phyloP scores from a whole-genome alignment of 2,113 vertebrate genomes.

The Caloenas nicobarica region DNA sequence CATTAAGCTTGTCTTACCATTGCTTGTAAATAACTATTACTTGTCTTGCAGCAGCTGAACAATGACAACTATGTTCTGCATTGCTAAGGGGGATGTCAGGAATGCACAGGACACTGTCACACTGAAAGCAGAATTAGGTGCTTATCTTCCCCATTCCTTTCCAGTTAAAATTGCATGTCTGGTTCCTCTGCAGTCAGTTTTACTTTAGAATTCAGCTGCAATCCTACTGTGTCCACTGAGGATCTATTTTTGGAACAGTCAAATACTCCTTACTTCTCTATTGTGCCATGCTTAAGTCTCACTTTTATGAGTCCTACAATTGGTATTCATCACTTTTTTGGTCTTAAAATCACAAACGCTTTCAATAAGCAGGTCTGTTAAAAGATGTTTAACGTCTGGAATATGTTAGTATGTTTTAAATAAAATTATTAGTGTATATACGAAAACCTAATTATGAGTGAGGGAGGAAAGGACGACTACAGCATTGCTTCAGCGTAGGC shows the following conservation, averaged over 20 bases:
- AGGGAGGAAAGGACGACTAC: background rate
- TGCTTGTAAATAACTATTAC: background rate
- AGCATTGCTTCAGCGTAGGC: background rate
- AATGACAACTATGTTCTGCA: background rate
- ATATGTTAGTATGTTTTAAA: background rate
- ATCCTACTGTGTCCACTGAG: background rate
- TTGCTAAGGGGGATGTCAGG: background rate
- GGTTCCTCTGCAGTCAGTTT: background rate
- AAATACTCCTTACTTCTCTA: background rate
- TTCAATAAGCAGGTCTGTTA: constrained; percentile 15
- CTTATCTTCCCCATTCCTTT: background rate
- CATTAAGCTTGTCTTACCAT: background rate
- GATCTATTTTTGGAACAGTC: constrained; percentile 39
- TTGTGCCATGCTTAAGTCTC: background rate
- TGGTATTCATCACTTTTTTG: background rate
- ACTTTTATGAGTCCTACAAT: background rate
- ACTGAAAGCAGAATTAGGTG: background rate
- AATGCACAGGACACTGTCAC: background rate
- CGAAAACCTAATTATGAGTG: background rate
- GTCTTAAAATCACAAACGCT: background rate
- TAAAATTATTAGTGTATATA: background rate
- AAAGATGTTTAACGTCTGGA: constrained; percentile 10
- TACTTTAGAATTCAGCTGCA: constrained; percentile 45
- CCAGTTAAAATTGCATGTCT: background rate
- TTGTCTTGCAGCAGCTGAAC: background rate